Evolutionary conservation across 92 coral and sea anemone species (phyloP).

Genomic region (Meandrina meandrites): DNA sequence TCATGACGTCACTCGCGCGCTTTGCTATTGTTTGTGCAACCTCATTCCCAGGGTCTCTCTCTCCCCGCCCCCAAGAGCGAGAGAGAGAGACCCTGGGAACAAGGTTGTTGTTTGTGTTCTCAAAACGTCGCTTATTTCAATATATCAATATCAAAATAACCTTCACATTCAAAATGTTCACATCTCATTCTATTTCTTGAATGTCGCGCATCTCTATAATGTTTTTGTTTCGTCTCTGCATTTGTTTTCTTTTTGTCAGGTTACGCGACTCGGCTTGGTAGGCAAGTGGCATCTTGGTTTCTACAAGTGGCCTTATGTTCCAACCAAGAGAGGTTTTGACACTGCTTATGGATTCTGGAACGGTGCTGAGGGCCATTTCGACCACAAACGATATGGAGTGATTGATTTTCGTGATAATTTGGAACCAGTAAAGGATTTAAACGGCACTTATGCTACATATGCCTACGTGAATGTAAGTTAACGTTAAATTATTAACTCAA

Average conservation of each 20-base stretch:
- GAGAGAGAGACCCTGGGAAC: too few relatives aligned
- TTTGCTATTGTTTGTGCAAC: too few relatives aligned
- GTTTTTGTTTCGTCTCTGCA: not conserved
- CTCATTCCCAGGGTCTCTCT: too few relatives aligned
- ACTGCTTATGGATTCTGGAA: constrained; percentile 68
- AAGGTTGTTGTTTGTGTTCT: too few relatives aligned
- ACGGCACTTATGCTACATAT: constrained; percentile 43
- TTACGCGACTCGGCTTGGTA: constrained; percentile 68
- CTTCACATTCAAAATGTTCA: too few relatives aligned
- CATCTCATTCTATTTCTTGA: too few relatives aligned
- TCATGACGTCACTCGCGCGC: too few relatives aligned
- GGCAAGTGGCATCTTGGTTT: constrained; percentile 87
- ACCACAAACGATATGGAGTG: constrained; percentile 30
- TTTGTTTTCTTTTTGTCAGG: constrained; percentile 12
- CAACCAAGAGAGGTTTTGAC: constrained; percentile 75
- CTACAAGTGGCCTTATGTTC: constrained; percentile 60
- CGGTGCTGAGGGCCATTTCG: constrained; percentile 68
- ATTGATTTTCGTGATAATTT: constrained; percentile 36
- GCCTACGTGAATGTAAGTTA: constrained; percentile 33
- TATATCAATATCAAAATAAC: too few relatives aligned
- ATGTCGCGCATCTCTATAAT: too few relatives aligned
- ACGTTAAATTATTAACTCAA: not conserved
- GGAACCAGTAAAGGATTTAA: constrained; percentile 17
- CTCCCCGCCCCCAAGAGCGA: too few relatives aligned
- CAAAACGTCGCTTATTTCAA: too few relatives aligned